These are phyloP conservation scores for Epinephelus moara DNA, from an alignment of 2,113 vertebrate species.

Conservation along the genomic window DNA sequence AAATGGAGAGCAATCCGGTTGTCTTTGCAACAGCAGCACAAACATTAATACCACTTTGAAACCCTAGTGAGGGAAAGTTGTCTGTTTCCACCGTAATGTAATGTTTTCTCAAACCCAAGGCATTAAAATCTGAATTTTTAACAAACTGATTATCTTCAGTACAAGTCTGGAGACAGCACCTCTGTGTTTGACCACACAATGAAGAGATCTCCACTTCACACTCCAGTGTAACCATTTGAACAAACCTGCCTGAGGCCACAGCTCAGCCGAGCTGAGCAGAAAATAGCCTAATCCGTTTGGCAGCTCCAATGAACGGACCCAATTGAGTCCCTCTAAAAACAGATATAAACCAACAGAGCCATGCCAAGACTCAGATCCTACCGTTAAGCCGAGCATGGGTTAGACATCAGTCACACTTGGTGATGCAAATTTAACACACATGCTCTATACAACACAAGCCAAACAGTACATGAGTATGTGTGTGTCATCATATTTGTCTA, in stretches of 20 bases:
- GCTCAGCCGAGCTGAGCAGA: constrained; percentile 68
- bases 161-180: constrained; percentile 4
- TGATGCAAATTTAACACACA: constrained; percentile 46
- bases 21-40: no score
- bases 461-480: constrained; percentile 22
- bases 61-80: no score
- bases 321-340: constrained; percentile 60
- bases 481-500: not conserved
- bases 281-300: constrained; percentile 79
- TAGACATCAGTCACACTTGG: constrained; percentile 53
- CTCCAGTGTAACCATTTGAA: constrained; percentile 61
- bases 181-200: constrained; percentile 47
- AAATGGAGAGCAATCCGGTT: no score
- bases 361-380: constrained; percentile 54
- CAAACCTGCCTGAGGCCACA: constrained; percentile 66
- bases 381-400: constrained; percentile 51
- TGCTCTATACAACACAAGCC: constrained; percentile 14
- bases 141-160: constrained; percentile 4
- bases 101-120: not conserved
- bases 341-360: constrained; percentile 56
- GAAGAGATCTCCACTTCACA: constrained; percentile 50
- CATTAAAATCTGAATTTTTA: constrained; percentile 8
- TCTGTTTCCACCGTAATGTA: not conserved
- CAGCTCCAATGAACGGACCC: constrained; percentile 56
- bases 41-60: no score